A percentile compares a stretch with the other conserved stretches of the same genome.
Conservation (phyloP, 2,113 vertebrate species). For the Hipposideros armiger region DNA sequence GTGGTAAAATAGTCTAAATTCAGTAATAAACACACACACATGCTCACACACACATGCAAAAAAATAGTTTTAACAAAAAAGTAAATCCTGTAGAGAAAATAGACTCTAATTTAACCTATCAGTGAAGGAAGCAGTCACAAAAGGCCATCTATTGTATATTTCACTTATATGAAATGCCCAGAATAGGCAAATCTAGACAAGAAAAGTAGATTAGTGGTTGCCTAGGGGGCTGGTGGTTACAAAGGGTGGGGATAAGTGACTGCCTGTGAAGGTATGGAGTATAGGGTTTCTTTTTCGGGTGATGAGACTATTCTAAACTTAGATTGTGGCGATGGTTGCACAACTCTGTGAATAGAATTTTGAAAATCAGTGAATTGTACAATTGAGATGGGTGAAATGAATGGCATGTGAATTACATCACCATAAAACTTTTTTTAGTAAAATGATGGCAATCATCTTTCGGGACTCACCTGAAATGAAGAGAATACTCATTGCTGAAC, state of each 20-base stretch:
- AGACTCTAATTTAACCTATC: background rate
- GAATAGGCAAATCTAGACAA: background rate
- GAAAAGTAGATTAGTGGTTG: background rate
- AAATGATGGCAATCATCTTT: constrained; percentile 94
- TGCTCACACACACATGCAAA: too few species aligned
- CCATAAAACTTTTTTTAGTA: constrained; percentile 79
- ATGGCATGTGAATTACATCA: background rate
- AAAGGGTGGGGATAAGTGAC: background rate
- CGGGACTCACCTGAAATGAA: constrained; percentile 93
- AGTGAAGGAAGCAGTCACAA: constrained; percentile 13
- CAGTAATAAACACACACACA: background rate
- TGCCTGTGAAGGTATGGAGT: background rate
- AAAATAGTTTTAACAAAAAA: constrained; percentile 5
- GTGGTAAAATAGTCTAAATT: background rate
- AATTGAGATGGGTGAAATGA: background rate
- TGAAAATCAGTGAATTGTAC: background rate
- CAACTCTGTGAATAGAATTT: background rate
- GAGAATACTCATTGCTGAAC: constrained; percentile 89
- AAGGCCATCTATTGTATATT: background rate
- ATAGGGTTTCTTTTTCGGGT: background rate
- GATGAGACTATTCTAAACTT: background rate
- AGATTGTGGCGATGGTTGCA: background rate
- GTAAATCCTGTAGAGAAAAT: constrained; percentile 14
- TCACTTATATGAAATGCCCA: background rate
- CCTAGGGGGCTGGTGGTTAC: too few species aligned